A percentile compares a stretch with the other conserved stretches of the same genome.
phyloP scores from a whole-genome alignment of 2,888 invertebrate genomes.

The Drosophila diplacantha region DNA sequence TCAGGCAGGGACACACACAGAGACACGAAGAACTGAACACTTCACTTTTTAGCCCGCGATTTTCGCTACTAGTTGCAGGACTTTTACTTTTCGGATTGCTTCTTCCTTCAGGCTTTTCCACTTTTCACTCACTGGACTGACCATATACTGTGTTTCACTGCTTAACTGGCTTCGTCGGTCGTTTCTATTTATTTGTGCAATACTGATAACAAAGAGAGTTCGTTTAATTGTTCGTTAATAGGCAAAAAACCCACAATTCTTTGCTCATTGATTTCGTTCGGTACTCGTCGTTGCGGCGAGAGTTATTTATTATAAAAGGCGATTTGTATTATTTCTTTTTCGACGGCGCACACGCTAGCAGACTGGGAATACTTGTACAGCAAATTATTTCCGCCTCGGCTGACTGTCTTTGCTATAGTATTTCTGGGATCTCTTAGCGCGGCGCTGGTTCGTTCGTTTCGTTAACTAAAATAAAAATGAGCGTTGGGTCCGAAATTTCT shows the following conservation, averaged over 20 bases:
- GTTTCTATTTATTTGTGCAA: constrained; percentile 39
- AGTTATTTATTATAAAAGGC: constrained; percentile 17
- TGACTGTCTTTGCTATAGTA: constrained; percentile 19
- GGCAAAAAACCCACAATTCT: constrained; percentile 37
- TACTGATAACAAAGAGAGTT: constrained; percentile 65
- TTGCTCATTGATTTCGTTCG: constrained; percentile 56
- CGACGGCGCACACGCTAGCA: constrained; percentile 34
- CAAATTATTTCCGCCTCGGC: constrained; percentile 38
- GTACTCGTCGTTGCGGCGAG: constrained; percentile 42
- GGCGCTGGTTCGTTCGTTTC: constrained; percentile 74
- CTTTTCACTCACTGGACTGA: constrained; percentile 12
- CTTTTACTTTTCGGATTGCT: constrained; percentile 13
- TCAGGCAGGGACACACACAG: constrained; percentile 21
- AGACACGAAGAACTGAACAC: not conserved
- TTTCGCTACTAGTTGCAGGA: constrained; percentile 24
- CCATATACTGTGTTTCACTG: constrained; percentile 22
- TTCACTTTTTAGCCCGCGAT: constrained; percentile 14
- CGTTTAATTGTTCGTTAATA: constrained; percentile 65
- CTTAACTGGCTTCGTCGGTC: constrained; percentile 26
- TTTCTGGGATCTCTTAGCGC: constrained; percentile 49
- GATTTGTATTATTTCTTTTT: constrained; percentile 21
- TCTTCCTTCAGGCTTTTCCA: not conserved
- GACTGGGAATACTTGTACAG: constrained; percentile 23
- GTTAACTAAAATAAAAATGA: constrained; percentile 72
- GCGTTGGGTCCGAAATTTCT: constrained; percentile 40